phyloP scores from a whole-genome alignment of 2,888 invertebrate species.

The Cantharis nigra region DNA sequence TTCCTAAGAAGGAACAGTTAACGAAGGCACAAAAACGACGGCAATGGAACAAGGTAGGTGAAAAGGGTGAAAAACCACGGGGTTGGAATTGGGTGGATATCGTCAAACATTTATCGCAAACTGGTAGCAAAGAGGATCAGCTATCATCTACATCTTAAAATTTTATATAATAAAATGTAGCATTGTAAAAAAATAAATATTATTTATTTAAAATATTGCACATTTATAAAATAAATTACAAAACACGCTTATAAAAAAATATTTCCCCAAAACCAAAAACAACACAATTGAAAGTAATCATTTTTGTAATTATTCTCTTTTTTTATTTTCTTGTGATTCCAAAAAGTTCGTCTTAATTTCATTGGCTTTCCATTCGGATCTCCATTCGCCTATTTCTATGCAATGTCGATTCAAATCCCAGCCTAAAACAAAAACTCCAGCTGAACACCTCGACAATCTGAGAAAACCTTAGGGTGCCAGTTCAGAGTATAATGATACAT shows the following conservation, averaged over 20 bases:
- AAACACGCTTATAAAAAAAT: not conserved
- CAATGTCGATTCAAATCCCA: constrained; percentile 52
- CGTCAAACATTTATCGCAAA: constrained; percentile 92
- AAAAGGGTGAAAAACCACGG: constrained; percentile 78
- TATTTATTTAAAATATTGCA: constrained; percentile 20
- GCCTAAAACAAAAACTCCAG: constrained; percentile 37
- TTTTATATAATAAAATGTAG: constrained; percentile 10
- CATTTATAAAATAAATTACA: constrained; percentile 8
- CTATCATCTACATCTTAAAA: constrained; percentile 37
- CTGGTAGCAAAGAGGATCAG: constrained; percentile 60
- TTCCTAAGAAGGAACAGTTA: constrained; percentile 78
- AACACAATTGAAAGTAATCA: not conserved
- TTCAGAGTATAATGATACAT: too few relatives aligned
- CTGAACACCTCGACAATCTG: too few relatives aligned
- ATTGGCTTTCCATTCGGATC: constrained; percentile 40
- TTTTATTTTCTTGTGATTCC: not conserved
- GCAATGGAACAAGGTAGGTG: constrained; percentile 83
- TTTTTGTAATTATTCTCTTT: constrained; percentile 4
- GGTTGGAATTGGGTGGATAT: constrained; percentile 97
- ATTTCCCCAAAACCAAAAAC: constrained; percentile 14
- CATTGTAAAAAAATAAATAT: constrained; percentile 14
- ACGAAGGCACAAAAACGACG: constrained; percentile 91
- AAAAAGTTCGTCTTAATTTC: not conserved
- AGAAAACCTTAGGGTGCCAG: too few relatives aligned
- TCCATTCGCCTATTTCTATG: constrained; percentile 51